Evolutionary conservation across 2,888 invertebrate species (phyloP), one percentile per base, ranked within the genome.

Genomic region (Xestia rhomboidea): DNA sequence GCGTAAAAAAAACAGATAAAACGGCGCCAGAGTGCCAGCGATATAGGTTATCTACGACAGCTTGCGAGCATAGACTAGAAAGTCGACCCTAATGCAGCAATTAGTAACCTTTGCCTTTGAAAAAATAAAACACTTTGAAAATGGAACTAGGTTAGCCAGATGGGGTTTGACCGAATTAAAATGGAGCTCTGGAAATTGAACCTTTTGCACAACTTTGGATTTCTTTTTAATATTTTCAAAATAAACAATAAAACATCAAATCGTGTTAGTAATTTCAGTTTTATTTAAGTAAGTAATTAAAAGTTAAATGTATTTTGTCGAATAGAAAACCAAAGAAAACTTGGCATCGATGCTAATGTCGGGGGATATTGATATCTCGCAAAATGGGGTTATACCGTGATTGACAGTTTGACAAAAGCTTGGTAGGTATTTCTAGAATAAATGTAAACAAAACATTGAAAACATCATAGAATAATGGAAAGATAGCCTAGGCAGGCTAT

Each of bases 1-100:
- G 18, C 62, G 30, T 79, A 79, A 84, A 76, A 49, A 78, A 73
- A 74, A 46, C 13, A 85, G 73, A 79, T 81, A 77, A 73, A 77
- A 60, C 15, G 60, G 73, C 73, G 84, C 78, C 69, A 68, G 54
- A 71, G 72, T 76, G 69, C 68, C 54, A 68, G 68, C 34, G 60
- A 73, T 77, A 76, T 69, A 68, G 68, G 57, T 79, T 81, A 81
- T 80, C 76, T 79, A 41, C 79, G 79, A 72, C 73, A 62, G 71
- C 66, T 82, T 76, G 44, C 60, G 60, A 75, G 63, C 70, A 69
- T 54, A 79, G 57, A 66, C 57, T 68, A 51, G 51, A 72, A 75
- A 70, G 69, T 49, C 67, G 24, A 69, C 67, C 68, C 13, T 82
- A 67, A 76, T 76, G 51, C 73, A 77, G 76, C 75, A 76, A 77